Percentiles rank a stretch among this genome's conserved stretches.
Evolutionary conservation across 2,888 invertebrate species (phyloP).

Genomic region (Eupithecia dodoneata): DNA sequence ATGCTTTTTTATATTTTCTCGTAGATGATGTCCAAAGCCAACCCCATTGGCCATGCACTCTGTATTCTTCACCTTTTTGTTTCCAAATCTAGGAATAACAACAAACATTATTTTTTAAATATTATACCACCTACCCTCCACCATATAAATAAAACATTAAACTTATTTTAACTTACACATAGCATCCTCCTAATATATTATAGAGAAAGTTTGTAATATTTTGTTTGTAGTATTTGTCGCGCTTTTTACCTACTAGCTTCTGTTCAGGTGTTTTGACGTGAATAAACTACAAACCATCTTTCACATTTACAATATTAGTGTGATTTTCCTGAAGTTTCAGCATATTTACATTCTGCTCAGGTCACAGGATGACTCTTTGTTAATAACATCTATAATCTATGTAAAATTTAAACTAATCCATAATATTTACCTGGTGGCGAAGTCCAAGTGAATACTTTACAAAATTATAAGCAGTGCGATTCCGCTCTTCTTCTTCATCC

Average conservation of each 20-base stretch:
- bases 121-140: not conserved
- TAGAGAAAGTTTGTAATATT: too few relatives aligned
- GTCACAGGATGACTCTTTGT: not conserved
- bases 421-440: constrained; percentile 90
- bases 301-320: too few relatives aligned
- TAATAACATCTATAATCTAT: not conserved
- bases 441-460: constrained; percentile 97
- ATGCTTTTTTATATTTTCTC: constrained; percentile 84
- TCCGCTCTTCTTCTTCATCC: constrained; percentile 94
- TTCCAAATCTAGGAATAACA: constrained; percentile 89
- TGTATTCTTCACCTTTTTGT: constrained; percentile 98
- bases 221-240: too few relatives aligned
- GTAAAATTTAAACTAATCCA: not conserved
- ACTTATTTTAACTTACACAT: not conserved
- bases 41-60: constrained; percentile 98
- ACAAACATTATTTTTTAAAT: not conserved
- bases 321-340: not conserved
- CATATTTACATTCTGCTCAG: not conserved
- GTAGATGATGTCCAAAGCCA: constrained; percentile 96
- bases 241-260: too few relatives aligned
- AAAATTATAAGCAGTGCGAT: constrained; percentile 91
- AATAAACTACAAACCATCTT: too few relatives aligned
- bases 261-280: too few relatives aligned
- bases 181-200: too few relatives aligned
- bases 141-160: not conserved